Evolutionary conservation across 2,888 invertebrate genomes (phyloP).

Genomic region (Dorcus parallelipipedus): DNA sequence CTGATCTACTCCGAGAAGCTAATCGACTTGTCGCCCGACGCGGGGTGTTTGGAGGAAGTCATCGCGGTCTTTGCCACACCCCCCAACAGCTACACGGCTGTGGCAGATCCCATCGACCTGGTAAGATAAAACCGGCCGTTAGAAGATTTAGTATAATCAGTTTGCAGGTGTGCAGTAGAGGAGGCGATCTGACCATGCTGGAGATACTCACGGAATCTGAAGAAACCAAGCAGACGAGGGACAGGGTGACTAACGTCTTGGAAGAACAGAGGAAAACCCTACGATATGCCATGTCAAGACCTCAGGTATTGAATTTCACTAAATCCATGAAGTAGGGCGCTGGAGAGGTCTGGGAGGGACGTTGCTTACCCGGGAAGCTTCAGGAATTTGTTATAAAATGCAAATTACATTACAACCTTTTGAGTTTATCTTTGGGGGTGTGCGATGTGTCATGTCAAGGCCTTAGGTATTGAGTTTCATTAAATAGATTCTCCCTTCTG

Average conservation of each 20-base stretch:
- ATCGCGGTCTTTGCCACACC: slow-evolving; percentile 71
- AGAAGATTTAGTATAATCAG: neutral
- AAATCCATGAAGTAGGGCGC: too few species aligned
- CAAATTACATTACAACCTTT: too few species aligned
- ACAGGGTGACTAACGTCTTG: slow-evolving; percentile 62
- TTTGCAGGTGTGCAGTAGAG: slow-evolving; percentile 63
- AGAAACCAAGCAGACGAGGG: slow-evolving; percentile 59
- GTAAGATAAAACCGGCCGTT: slow-evolving; percentile 37
- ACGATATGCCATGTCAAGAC: slow-evolving; percentile 70
- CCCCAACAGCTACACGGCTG: slow-evolving; percentile 77
- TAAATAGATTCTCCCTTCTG: too few species aligned
- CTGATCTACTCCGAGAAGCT: slow-evolving; percentile 51
- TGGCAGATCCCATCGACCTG: slow-evolving; percentile 75
- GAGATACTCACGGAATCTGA: slow-evolving; percentile 70
- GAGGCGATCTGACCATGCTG: slow-evolving; percentile 73
- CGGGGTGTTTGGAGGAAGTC: slow-evolving; percentile 57
- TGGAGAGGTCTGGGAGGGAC: too few species aligned
- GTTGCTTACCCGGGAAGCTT: too few species aligned
- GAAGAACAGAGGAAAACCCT: slow-evolving; percentile 74
- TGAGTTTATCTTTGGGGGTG: too few species aligned
- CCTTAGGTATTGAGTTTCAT: slow-evolving; percentile 58
- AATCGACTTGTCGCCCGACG: slow-evolving; percentile 52
- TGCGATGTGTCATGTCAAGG: slow-evolving; percentile 67
- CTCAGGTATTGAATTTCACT: slow-evolving; percentile 55
- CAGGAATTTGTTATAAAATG: too few species aligned